These are phyloP conservation scores for Aporrectodea caliginosa DNA, from an alignment of 1,140 invertebrate species.

Conservation along the genomic window DNA sequence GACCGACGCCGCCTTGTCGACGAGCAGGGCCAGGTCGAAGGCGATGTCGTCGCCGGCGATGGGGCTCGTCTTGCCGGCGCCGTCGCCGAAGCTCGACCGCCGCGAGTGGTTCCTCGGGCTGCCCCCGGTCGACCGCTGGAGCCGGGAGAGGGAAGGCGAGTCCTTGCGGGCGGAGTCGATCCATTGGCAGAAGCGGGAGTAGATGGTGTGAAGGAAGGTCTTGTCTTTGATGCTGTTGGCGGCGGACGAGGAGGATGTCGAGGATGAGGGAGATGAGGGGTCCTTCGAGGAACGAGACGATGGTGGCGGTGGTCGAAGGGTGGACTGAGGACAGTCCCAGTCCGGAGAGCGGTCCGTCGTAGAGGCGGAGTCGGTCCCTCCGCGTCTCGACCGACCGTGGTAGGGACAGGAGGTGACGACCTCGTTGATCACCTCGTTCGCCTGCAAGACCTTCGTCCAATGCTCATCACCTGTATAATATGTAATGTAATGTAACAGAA, in stretches of 20 bases:
- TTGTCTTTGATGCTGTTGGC: slow-evolving; percentile 26
- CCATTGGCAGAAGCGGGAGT: slow-evolving; percentile 25
- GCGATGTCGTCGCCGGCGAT: not conserved
- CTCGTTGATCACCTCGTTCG: slow-evolving; percentile 34
- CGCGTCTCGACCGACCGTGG: slow-evolving; percentile 10
- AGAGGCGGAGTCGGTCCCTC: not conserved
- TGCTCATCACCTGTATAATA: slow-evolving; percentile 36
- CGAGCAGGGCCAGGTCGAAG: not conserved
- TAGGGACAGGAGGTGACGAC: slow-evolving; percentile 11
- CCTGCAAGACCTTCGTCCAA: slow-evolving; percentile 40
- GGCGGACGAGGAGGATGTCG: no score
- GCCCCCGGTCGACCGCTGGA: not conserved
- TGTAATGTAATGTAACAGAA: not conserved
- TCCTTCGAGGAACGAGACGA: not conserved
- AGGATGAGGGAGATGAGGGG: no score
- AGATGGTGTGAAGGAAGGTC: slow-evolving; percentile 23
- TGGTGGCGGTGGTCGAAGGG: slow-evolving; percentile 12
- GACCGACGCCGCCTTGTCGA: not conserved
- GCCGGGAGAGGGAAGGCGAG: not conserved
- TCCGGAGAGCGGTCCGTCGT: not conserved
- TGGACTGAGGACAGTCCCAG: not conserved
- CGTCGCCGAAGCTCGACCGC: not conserved
- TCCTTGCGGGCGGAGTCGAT: slow-evolving; percentile 15
- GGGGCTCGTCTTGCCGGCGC: not conserved
- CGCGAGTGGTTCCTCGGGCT: not conserved